Conservation (phyloP, 2,797 vertebrate genomes). For the Hemibagrus guttatus region DNA sequence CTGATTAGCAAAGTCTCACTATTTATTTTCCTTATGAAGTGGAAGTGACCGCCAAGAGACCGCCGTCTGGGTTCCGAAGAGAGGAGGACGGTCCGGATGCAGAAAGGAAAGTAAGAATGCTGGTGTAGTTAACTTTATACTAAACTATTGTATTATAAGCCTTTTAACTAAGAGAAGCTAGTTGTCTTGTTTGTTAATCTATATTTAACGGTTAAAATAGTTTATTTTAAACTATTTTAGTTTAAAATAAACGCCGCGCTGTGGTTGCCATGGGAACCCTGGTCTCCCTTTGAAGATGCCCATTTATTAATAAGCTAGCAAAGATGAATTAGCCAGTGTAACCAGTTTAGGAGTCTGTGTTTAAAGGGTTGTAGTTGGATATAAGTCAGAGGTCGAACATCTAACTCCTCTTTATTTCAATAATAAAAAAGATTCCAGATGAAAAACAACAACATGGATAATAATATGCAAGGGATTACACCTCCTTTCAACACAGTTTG, state of each 20-base stretch:
- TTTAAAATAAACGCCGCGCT: too few species aligned
- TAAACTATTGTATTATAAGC: not conserved
- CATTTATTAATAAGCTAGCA: not conserved
- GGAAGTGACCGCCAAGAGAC: conserved; percentile 7
- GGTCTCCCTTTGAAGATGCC: not conserved
- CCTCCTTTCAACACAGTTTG: not conserved
- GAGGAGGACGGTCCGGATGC: conserved; percentile 8
- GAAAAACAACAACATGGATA: not conserved
- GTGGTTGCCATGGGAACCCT: conserved; percentile 8
- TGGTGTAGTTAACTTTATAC: not conserved
- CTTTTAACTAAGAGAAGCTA: not conserved
- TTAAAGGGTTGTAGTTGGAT: not conserved
- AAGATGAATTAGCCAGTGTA: not conserved
- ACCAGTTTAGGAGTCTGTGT: not conserved
- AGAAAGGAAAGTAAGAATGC: conserved; percentile 7
- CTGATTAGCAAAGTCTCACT: not conserved
- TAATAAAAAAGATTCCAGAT: not conserved
- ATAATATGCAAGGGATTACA: not conserved
- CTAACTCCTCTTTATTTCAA: not conserved
- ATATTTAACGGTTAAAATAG: not conserved
- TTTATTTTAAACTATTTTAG: too few species aligned
- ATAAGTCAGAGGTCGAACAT: not conserved
- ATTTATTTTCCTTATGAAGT: not conserved
- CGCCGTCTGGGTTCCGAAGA: not conserved
- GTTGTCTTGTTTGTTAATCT: not conserved